Conservation (phyloP, 1,140 invertebrate genomes). For the Bombus superbus region DNA sequence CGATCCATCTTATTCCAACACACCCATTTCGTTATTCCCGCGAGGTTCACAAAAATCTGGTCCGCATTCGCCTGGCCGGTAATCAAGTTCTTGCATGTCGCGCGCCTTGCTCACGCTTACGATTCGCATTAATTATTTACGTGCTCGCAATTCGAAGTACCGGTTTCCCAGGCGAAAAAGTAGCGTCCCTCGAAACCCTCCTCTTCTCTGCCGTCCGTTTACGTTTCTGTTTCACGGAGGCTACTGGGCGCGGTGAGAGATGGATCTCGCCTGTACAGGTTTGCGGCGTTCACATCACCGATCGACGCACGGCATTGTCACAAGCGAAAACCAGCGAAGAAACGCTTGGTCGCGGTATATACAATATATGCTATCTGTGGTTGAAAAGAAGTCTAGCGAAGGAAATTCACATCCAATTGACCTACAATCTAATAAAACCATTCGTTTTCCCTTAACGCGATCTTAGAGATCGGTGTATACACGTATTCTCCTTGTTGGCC, state of each 20-base stretch:
- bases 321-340: neutral
- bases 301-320: neutral
- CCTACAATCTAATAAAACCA: neutral
- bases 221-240: neutral
- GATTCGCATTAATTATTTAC: slow-evolving; percentile 15
- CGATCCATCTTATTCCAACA: too few relatives aligned
- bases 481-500: too few relatives aligned
- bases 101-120: neutral
- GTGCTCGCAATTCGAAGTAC: slow-evolving; percentile 1
- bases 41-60: neutral
- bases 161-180: neutral
- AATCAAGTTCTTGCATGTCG: neutral
- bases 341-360: neutral
- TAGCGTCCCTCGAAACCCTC: neutral
- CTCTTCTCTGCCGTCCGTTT: neutral
- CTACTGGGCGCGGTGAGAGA: neutral
- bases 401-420: neutral
- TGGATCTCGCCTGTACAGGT: slow-evolving; percentile 3
- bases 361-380: neutral
- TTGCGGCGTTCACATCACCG: slow-evolving; percentile 15
- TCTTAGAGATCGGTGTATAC: too few relatives aligned
- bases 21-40: neutral
- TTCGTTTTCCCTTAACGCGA: too few relatives aligned
- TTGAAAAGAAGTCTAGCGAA: neutral
- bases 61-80: too few relatives aligned